These are phyloP conservation scores for Apteryx owenii DNA, from an alignment of 2,113 vertebrate species.

Conservation along the genomic window DNA sequence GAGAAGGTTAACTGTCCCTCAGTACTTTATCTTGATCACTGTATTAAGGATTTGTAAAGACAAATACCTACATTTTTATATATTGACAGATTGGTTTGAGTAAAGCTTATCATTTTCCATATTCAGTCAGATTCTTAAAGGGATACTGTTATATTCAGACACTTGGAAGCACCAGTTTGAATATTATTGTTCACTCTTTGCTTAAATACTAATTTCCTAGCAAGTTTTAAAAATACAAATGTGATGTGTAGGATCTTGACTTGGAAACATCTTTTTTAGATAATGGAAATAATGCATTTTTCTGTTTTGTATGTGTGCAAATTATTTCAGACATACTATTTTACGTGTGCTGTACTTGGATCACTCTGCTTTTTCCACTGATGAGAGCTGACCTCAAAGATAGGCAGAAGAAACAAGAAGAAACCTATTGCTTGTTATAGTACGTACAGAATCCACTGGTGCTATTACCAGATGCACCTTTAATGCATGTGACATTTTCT, in stretches of 20 bases:
- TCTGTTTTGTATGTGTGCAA: background rate
- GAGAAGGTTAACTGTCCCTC: background rate
- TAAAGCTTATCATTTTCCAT: background rate
- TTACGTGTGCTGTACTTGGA: background rate
- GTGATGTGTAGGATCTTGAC: background rate
- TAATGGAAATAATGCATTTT: background rate
- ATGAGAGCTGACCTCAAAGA: background rate
- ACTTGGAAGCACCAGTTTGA: background rate
- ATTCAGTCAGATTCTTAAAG: background rate
- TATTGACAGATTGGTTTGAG: background rate
- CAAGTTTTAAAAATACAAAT: background rate
- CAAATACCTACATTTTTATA: rapidly evolving
- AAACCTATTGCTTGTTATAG: background rate
- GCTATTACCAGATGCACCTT: background rate
- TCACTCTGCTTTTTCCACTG: background rate
- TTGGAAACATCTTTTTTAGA: background rate
- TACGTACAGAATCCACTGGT: background rate
- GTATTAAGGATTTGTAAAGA: background rate
- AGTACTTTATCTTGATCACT: background rate
- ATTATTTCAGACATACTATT: background rate
- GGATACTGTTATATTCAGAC: background rate
- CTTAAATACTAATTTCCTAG: background rate
- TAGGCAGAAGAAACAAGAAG: background rate
- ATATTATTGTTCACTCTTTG: background rate
- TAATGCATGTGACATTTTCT: background rate